These are phyloP conservation scores for Pimpla rufipes DNA, from an alignment of 2,888 invertebrate species.

Conservation along the genomic window DNA sequence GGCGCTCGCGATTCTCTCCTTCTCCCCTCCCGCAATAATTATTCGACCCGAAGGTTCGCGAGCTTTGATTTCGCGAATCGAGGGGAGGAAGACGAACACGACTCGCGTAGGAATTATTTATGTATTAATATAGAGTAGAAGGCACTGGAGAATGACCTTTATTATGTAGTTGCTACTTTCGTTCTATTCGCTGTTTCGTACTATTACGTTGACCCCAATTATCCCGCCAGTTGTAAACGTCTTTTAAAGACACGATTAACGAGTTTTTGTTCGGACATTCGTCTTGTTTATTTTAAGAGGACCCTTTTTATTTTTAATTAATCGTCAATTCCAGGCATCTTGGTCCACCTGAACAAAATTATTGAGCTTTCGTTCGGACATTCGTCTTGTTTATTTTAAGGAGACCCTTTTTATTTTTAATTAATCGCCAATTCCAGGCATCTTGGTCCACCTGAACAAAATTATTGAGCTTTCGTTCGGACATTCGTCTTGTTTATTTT, in stretches of 20 bases:
- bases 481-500: not conserved
- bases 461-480: not conserved
- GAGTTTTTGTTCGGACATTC: not conserved
- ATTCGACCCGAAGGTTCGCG: not conserved
- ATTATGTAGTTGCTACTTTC: constrained; percentile 14
- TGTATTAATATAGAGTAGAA: not conserved
- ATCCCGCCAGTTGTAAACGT: not conserved
- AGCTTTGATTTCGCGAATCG: not conserved
- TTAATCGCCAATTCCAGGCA: not conserved
- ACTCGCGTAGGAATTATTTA: not conserved
- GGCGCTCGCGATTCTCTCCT: constrained; percentile 17
- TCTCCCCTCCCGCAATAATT: constrained; percentile 3
- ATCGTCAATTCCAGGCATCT: not conserved
- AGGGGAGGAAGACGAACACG: constrained; percentile 18
- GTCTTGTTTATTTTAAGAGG: not conserved
- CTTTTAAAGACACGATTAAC: too few species aligned
- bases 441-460: too few species aligned
- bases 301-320: not conserved
- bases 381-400: not conserved
- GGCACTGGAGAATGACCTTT: not conserved
- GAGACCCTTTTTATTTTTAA: not conserved
- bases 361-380: too few species aligned
- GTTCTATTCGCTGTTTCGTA: not conserved
- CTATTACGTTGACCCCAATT: not conserved
- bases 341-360: too few species aligned